Base-by-base conservation (phyloP, 2,888 invertebrate species). In the Agrochola lychnidis region DNA sequence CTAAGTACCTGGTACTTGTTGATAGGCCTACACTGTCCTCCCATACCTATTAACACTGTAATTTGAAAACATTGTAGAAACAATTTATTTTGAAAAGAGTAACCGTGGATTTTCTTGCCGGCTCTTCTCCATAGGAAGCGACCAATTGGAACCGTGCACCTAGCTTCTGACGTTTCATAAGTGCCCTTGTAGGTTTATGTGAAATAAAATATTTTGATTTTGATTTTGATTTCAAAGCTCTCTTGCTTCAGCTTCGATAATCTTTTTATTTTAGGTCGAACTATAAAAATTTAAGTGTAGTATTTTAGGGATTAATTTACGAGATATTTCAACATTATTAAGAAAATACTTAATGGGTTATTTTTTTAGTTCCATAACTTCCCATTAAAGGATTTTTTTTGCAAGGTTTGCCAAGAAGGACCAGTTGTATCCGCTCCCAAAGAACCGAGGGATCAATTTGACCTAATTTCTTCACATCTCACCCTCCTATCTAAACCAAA, bases 401-500 rank as follows among this genome's bases (percentile, higher is more conserved):
- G 19, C 16, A 76, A 73, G 0, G 10, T 0, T 14, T 57, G 19
- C 19, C 14, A 42, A 30, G n/a, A 66, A 73, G 14, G n/a, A 61
- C 53, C 25, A 59, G 14, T 45, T 45, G 40, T 5, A 40, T 4
- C 9, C 9, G 12, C 48, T 40, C 19, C n/a, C 16, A 19, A 36
- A 67, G 36, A 67, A 67, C 10, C 10, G 14, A n/a, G 36, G 22
- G 14, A 59, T 12, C n/a, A 64, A 69, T 57, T 9, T 22, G 0
- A 40, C 19, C 10, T 12, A 30, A 42, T 61, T 63, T 59, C 71
- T 63, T 42, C 12, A 53, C 30, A 56, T 53, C 42, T 30, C 16
- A 59, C 10, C 7, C 19, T 42, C n/a, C 36, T n/a, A 66, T 63
- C 40, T 25, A 64, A 66, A 40, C 57, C 40, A 73, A 73, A 70